Percentiles rank a stretch among this genome's conserved stretches.
These are phyloP conservation scores for Lithophane ornitopus DNA, from an alignment of 2,888 invertebrate genomes.

Conservation along the genomic window DNA sequence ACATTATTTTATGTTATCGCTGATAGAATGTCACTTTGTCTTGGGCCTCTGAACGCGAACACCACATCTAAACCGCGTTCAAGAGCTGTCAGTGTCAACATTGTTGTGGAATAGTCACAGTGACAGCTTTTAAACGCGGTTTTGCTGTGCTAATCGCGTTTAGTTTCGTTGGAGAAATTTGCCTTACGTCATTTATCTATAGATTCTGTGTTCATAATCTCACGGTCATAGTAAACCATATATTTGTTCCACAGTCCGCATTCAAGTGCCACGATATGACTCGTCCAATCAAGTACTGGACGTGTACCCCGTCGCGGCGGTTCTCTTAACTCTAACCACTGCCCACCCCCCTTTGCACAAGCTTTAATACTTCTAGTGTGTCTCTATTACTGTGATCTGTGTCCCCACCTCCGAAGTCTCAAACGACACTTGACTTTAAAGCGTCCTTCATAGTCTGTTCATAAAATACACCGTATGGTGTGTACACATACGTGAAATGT, in stretches of 20 bases:
- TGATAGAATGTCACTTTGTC: too few relatives aligned
- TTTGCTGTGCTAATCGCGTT: too few relatives aligned
- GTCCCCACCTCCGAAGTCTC: slow-evolving; percentile 29
- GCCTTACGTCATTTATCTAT: background rate
- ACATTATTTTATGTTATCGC: too few relatives aligned
- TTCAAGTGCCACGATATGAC: slow-evolving; percentile 79
- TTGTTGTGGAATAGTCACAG: too few relatives aligned
- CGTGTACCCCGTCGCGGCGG: slow-evolving; percentile 80
- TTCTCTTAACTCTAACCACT: slow-evolving; percentile 75
- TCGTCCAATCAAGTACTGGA: slow-evolving; percentile 83
- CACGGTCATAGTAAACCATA: slow-evolving; percentile 40
- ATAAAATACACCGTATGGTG: background rate
- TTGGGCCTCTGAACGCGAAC: too few relatives aligned
- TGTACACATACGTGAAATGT: background rate
- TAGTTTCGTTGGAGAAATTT: too few relatives aligned
- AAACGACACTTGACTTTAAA: slow-evolving; percentile 5
- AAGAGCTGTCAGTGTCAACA: too few relatives aligned
- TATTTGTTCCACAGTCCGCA: slow-evolving; percentile 77
- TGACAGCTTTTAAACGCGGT: too few relatives aligned
- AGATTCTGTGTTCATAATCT: background rate
- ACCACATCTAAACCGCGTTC: too few relatives aligned
- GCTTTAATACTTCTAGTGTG: slow-evolving; percentile 72
- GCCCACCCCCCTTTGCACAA: slow-evolving; percentile 68
- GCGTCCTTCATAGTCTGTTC: background rate
- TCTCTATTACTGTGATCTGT: slow-evolving; percentile 73